Conservation (phyloP, 2,113 vertebrate species). For the Sinocyclocheilus grahami region DNA sequence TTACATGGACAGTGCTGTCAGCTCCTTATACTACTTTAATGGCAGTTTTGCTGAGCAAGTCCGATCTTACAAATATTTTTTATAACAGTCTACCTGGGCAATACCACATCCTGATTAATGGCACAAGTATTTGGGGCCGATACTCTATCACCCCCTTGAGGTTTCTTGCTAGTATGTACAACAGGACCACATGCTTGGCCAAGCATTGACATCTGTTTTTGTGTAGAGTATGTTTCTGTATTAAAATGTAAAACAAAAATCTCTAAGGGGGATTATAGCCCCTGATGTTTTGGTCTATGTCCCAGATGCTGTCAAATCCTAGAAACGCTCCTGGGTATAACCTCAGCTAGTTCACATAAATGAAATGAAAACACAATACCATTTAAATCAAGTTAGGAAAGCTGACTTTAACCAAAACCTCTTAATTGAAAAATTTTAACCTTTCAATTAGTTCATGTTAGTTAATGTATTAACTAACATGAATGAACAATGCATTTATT, state of each 20-base stretch:
- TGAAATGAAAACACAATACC: neutral
- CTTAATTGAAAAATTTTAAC: too few relatives aligned
- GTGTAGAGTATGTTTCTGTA: neutral
- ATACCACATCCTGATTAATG: neutral
- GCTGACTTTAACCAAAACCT: neutral
- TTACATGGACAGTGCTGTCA: too few relatives aligned
- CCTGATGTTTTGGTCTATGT: neutral
- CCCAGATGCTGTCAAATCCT: neutral
- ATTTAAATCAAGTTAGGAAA: neutral
- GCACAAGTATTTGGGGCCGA: too few relatives aligned
- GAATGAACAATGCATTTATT: too few relatives aligned
- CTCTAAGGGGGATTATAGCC: neutral
- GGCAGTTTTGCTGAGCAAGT: neutral
- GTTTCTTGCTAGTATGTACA: neutral
- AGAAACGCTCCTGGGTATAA: neutral
- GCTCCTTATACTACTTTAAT: neutral
- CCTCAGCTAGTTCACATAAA: neutral
- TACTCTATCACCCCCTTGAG: neutral
- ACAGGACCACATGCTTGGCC: neutral
- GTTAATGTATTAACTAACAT: too few relatives aligned
- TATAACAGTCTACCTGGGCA: neutral
- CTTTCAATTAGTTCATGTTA: too few relatives aligned
- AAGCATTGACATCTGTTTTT: neutral
- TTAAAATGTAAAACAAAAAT: constrained; percentile 23
- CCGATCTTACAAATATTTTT: neutral